phyloP scores from a whole-genome alignment of 1,140 invertebrate species.

The Choristoneura fumiferana region DNA sequence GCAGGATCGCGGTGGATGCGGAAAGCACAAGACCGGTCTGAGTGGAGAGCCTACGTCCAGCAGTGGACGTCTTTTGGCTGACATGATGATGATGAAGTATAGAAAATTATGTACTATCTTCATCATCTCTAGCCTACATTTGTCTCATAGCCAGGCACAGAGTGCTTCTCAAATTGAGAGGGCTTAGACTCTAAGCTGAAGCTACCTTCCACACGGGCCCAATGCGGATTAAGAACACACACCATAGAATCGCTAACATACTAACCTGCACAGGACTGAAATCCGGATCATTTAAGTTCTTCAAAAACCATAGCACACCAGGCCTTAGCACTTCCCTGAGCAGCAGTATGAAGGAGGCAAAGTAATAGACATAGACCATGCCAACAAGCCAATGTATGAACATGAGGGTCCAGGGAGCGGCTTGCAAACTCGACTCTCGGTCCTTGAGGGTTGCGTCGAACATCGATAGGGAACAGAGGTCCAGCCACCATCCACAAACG shows the following conservation, averaged over 20 bases:
- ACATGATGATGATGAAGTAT: no score
- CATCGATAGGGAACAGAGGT: slow-evolving; percentile 97
- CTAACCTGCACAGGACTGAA: slow-evolving; percentile 97
- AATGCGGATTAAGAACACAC: no score
- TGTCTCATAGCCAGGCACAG: no score
- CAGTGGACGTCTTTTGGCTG: no score
- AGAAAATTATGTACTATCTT: no score
- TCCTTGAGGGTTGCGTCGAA: slow-evolving; percentile 95
- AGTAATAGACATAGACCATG: slow-evolving; percentile 99
- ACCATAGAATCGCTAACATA: not conserved
- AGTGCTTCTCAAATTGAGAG: not conserved
- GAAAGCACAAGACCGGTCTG: no score
- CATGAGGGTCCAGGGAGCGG: slow-evolving; percentile 96
- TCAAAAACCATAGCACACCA: slow-evolving; percentile 97
- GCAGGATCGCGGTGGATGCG: no score
- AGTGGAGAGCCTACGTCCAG: no score
- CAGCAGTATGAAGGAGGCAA: slow-evolving; percentile 97
- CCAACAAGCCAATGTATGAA: slow-evolving; percentile 99
- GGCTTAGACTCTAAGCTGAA: no score
- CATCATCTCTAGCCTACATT: no score
- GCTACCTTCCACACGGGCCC: no score
- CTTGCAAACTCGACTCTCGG: slow-evolving; percentile 91
- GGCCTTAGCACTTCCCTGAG: slow-evolving; percentile 96
- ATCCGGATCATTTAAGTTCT: slow-evolving; percentile 99
- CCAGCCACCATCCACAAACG: slow-evolving; percentile 99